Conservation (phyloP, 2,888 invertebrate genomes). For the Ommatoiulus sabulosus region DNA sequence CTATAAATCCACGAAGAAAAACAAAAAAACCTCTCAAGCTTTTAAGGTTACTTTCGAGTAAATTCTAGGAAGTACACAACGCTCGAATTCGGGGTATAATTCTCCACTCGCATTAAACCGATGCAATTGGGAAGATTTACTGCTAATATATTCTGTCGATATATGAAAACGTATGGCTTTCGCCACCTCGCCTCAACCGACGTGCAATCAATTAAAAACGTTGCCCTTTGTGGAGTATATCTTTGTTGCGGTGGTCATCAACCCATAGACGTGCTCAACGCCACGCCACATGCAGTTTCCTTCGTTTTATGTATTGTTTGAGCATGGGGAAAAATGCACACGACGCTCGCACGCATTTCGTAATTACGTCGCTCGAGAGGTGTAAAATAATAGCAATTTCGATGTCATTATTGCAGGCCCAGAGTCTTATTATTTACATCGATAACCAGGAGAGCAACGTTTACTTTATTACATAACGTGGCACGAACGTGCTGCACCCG, state of each 20-base stretch:
- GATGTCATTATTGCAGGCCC: constrained; percentile 7
- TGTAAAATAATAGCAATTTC: constrained; percentile 46
- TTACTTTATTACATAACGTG: background rate
- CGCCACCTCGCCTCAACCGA: constrained; percentile 29
- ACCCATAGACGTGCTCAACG: background rate
- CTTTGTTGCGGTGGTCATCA: constrained; percentile 1
- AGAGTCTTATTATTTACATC: constrained; percentile 41
- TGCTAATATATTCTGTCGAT: constrained; percentile 31
- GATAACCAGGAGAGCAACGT: constrained; percentile 1
- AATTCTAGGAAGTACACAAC: background rate
- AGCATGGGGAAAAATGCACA: background rate
- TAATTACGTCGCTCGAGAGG: constrained; percentile 12
- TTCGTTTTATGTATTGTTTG: background rate
- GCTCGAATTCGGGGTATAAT: constrained; percentile 3
- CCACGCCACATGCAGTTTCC: background rate
- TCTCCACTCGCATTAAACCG: constrained; percentile 18
- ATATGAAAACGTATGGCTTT: constrained; percentile 38
- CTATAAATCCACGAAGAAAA: background rate
- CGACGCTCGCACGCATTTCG: background rate
- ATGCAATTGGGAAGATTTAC: constrained; percentile 30
- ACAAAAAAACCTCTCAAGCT: background rate
- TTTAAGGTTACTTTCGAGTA: background rate
- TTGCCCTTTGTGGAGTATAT: background rate
- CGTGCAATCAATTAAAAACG: constrained; percentile 42
- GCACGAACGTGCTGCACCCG: background rate